Evolutionary conservation across 2,797 vertebrate genomes (phyloP).

Genomic region (Xenentodon cancila): DNA sequence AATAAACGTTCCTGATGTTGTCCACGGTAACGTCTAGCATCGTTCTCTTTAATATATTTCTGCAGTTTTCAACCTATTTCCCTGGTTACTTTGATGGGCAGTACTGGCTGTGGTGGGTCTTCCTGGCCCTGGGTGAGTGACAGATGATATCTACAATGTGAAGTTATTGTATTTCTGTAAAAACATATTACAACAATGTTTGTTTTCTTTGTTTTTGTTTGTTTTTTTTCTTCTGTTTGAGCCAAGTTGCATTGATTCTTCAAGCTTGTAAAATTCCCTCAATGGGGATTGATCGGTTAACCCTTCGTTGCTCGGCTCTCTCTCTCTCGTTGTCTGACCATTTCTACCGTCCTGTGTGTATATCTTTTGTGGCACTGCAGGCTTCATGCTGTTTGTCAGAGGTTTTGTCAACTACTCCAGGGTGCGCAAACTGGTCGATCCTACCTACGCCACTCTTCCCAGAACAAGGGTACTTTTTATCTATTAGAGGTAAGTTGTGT

Average conservation of each 20-base stretch:
- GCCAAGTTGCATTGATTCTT: too few relatives aligned
- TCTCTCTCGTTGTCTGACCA: too few relatives aligned
- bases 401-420: slow-evolving; percentile 98
- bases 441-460: slow-evolving; percentile 89
- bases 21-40: too few relatives aligned
- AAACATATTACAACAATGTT: too few relatives aligned
- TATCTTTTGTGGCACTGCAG: slow-evolving; percentile 64
- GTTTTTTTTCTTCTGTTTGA: too few relatives aligned
- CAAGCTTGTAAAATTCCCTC: too few relatives aligned
- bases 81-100: slow-evolving; percentile 98
- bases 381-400: slow-evolving; percentile 98
- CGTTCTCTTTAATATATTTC: background rate
- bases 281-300: too few relatives aligned
- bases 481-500: slow-evolving; percentile 90
- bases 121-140: slow-evolving; percentile 94
- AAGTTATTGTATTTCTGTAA: background rate
- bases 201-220: too few relatives aligned
- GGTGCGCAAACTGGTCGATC: slow-evolving; percentile 97
- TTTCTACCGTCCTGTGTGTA: background rate
- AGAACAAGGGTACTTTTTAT: slow-evolving; percentile 99
- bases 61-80: slow-evolving; percentile 97
- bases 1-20: too few relatives aligned
- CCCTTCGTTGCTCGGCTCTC: too few relatives aligned
- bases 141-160: background rate
- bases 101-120: slow-evolving; percentile 99